These are phyloP conservation scores for Sinhomidia bicolor DNA, from an alignment of 2,888 invertebrate genomes.

Conservation along the genomic window DNA sequence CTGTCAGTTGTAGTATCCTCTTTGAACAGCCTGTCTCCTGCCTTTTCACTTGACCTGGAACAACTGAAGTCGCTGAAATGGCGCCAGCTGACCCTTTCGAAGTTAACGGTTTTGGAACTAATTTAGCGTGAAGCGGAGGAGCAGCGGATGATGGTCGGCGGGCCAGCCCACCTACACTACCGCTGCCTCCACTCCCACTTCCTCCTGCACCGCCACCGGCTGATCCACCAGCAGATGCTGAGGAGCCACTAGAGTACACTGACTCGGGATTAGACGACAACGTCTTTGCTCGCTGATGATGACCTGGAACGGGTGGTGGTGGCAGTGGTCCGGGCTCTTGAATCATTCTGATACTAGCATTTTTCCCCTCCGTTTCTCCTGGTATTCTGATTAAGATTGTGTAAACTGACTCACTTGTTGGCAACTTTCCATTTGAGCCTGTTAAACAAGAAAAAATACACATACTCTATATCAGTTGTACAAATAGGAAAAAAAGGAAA, in stretches of 20 bases:
- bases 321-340: conserved; percentile 84
- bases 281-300: conserved; percentile 77
- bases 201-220: conserved; percentile 81
- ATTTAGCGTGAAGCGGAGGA: conserved; percentile 90
- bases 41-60: conserved; percentile 85
- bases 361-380: conserved; percentile 85
- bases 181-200: conserved; percentile 82
- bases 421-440: conserved; percentile 80
- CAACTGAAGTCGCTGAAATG: conserved; percentile 80
- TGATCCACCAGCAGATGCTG: conserved; percentile 72
- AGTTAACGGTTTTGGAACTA: conserved; percentile 89
- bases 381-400: conserved; percentile 96
- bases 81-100: conserved; percentile 81
- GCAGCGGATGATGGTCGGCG: conserved; percentile 78
- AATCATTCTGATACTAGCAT: conserved; percentile 93
- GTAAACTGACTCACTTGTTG: conserved; percentile 86
- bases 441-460: conserved; percentile 24
- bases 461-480: not conserved
- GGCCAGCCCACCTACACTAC: conserved; percentile 78
- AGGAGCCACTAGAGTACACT: conserved; percentile 67
- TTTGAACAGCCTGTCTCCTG: conserved; percentile 81
- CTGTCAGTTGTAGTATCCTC: conserved; percentile 79
- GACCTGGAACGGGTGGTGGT: conserved; percentile 77
- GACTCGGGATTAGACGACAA: conserved; percentile 79
- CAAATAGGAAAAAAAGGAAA: not conserved